Evolutionary conservation across 2,888 invertebrate species (phyloP), one percentile per base, ranked within the genome.

Genomic region (Noctua janthe): DNA sequence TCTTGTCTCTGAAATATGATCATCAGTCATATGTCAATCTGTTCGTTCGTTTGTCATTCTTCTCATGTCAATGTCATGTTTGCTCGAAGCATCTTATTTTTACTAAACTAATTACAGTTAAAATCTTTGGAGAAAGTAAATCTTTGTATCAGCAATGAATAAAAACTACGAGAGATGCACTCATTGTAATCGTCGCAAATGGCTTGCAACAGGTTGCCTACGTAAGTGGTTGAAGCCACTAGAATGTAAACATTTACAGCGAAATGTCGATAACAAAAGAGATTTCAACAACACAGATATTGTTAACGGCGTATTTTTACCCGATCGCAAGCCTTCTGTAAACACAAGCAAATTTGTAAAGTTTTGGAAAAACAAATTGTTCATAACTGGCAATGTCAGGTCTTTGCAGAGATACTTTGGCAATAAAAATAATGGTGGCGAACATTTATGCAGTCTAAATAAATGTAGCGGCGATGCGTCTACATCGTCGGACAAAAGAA

Each of bases 211-310:
- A 85, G 96, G 96, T 84, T 97, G 96, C 89, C 95, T 97, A 87
- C 95, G 97, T 76, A 97, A 96, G 92, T 97, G 96, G 97, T 93
- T 96, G 85, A 97, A 96, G 90, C 97, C 97, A 78, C 91, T 96
- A 92, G 97, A 97, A 95, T 97, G 96, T 95, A 97, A 97, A 96
- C 97, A 97, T 94, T 94, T 95, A 88, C 96, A 96, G 91, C 91
- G 96, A 91, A 95, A 92, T 88, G 94, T 95, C 90, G 97, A 97
- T 92, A 95, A 90, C 90, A 96, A 96, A 92, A 93, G 95, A 88
- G 97, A 97, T 91, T 95, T 92, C 83, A 95, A 90, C 88, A 95
- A 95, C 90, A 91, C 95, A 80, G 95, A 96, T 92, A 95, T 96
- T 83, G 95, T 95, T 69, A 96, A 95, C 86, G 94, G 95, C 88